A percentile compares a stretch with the other conserved stretches of the same genome.
Conservation (phyloP, 2,797 vertebrate species). For the Cetoscarus ocellatus region DNA sequence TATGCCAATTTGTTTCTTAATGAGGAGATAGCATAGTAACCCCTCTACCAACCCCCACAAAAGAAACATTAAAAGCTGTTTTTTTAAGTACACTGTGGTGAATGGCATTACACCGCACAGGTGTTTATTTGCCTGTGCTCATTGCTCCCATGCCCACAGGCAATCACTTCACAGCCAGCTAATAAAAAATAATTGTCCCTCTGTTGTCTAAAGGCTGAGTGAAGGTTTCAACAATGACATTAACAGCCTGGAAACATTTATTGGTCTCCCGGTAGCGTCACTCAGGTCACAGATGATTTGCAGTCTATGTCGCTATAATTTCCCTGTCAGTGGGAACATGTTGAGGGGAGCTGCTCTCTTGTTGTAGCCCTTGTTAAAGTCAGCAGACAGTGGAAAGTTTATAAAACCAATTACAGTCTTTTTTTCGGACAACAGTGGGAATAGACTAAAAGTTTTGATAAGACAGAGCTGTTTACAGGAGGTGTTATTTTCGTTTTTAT, state of each 20-base stretch:
- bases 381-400: constrained; percentile 22
- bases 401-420: constrained; percentile 16
- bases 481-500: neutral
- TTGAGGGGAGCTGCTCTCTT: neutral
- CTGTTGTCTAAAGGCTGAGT: constrained; percentile 35
- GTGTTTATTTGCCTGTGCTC: constrained; percentile 44
- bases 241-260: constrained; percentile 56
- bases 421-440: constrained; percentile 4
- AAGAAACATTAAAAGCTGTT: neutral
- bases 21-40: constrained; percentile 1
- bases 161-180: constrained; percentile 48
- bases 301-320: constrained; percentile 52
- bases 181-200: constrained; percentile 58
- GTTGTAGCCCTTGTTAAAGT: constrained; percentile 27
- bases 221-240: constrained; percentile 54
- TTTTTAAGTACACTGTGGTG: neutral
- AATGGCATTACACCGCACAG: constrained; percentile 23
- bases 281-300: constrained; percentile 58
- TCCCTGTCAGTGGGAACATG: constrained; percentile 35
- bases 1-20: neutral
- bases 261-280: constrained; percentile 33
- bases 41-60: too few species aligned
- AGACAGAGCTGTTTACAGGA: neutral
- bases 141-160: constrained; percentile 46
- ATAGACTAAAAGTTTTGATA: neutral